Conservation (phyloP, 2,113 vertebrate genomes). For the Indri indri region DNA sequence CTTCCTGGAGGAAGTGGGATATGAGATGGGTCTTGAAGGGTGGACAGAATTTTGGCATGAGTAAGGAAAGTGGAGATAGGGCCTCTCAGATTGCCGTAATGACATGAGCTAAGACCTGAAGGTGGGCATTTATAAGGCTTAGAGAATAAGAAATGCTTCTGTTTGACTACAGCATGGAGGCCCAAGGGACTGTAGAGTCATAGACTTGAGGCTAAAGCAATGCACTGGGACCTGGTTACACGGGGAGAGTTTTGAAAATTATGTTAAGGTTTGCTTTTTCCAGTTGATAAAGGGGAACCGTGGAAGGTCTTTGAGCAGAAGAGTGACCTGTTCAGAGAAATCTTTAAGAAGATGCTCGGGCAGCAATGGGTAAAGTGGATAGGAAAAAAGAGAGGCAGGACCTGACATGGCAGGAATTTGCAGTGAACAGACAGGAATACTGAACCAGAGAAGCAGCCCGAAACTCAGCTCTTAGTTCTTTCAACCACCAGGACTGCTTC, state of each 20-base stretch:
- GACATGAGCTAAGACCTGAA: not conserved
- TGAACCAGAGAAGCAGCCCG: not conserved
- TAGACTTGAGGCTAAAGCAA: not conserved
- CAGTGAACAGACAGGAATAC: not conserved
- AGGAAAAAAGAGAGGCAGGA: not conserved
- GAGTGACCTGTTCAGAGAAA: not conserved
- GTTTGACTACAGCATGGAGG: not conserved
- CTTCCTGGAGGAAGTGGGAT: not conserved
- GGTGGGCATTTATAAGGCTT: not conserved
- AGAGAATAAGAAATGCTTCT: not conserved
- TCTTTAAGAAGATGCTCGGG: not conserved
- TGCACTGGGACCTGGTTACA: not conserved
- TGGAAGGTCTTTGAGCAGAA: not conserved
- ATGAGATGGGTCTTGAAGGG: not conserved
- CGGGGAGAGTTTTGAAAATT: not conserved
- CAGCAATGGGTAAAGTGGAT: not conserved
- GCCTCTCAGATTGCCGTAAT: not conserved
- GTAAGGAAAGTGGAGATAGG: not conserved
- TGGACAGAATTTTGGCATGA: not conserved
- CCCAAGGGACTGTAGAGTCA: accelerated
- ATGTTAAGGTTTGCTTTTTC: not conserved
- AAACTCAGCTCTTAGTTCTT: not conserved
- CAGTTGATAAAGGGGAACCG: not conserved
- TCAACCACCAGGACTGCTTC: not conserved
- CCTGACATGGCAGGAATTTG: not conserved